These are phyloP conservation scores for Agrochola lota DNA, from an alignment of 2,888 invertebrate genomes.

Conservation along the genomic window DNA sequence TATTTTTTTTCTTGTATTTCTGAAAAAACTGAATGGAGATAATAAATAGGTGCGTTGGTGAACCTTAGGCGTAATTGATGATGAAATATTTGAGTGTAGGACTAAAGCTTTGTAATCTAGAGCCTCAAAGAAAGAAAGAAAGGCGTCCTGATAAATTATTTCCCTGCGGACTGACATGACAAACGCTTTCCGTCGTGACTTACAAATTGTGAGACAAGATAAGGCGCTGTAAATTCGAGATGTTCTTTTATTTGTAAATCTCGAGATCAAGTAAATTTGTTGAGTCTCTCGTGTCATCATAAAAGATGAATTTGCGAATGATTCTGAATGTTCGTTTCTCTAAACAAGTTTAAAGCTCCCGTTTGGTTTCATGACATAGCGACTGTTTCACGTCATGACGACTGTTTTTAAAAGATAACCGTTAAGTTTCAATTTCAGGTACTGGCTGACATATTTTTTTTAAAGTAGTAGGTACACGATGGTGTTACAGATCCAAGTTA, in stretches of 20 bases:
- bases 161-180: constrained; percentile 54
- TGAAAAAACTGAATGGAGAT: background rate
- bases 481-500: background rate
- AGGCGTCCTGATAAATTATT: constrained; percentile 50
- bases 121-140: constrained; percentile 34
- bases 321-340: background rate
- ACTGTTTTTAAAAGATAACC: background rate
- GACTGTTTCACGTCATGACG: background rate
- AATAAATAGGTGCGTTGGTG: constrained; percentile 13
- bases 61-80: constrained; percentile 34
- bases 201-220: constrained; percentile 46
- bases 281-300: constrained; percentile 1
- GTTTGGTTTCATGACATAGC: background rate
- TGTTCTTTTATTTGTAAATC: constrained; percentile 41
- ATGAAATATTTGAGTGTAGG: constrained; percentile 36
- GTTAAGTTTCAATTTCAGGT: background rate
- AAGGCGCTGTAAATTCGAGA: constrained; percentile 15
- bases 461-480: background rate
- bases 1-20: background rate
- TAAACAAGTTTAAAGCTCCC: background rate
- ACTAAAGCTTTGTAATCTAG: constrained; percentile 34
- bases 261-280: constrained; percentile 10
- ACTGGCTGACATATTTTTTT: no score
- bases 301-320: background rate
- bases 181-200: constrained; percentile 51